Base-by-base conservation (phyloP, 2,113 vertebrate species). In the Ginglymostoma cirratum region DNA sequence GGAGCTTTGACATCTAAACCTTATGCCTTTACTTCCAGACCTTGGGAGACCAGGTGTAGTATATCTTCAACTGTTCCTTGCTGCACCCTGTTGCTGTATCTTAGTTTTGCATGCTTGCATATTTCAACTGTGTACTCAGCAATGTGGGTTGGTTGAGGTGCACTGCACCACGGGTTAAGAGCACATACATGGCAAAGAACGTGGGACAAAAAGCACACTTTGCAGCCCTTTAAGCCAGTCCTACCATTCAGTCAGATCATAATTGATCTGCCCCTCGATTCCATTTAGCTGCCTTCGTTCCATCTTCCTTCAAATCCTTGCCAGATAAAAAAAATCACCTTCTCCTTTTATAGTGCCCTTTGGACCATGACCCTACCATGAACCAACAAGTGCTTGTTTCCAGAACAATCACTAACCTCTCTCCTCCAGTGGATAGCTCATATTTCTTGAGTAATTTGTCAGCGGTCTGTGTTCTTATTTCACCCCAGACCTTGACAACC, bases 1-100 rank as follows among this genome's bases (percentile, higher is more conserved):
- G 99, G 99, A 96, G 99, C 99, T 12, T 98, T 99, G 96, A 99
- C 99, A 0, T 99, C 99, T 80, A 99, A 99, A 96, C 99, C 99
- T 0, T 99, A 99, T 85, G 99, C 99, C 24, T 99, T 99, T 97
- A 99, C 99, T 67, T 96, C 99, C 48, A 98, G 99, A 24, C 99
- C 99, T 0, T 99, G 99, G 99, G 99, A 99, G 97, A 99, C 99
- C 48, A 99, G 99, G 99, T 99, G 96, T 48, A 96, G 55, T 45
- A 45, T 95, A 48, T 69, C 14, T 52, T 23, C 8, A 38, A 30
- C 42, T 80, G 24, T 61, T 14, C 30, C 14, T 48, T 45, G 19
- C 1, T 67, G 23, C 14, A 96, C 38, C 38, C 48, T 87, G 14
- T 96, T 96, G 78, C 80, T 76, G 61, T 72, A 12, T 24, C 67